These are phyloP conservation scores for Thunnus maccoyii DNA, from an alignment of 2,113 vertebrate genomes.

Conservation along the genomic window DNA sequence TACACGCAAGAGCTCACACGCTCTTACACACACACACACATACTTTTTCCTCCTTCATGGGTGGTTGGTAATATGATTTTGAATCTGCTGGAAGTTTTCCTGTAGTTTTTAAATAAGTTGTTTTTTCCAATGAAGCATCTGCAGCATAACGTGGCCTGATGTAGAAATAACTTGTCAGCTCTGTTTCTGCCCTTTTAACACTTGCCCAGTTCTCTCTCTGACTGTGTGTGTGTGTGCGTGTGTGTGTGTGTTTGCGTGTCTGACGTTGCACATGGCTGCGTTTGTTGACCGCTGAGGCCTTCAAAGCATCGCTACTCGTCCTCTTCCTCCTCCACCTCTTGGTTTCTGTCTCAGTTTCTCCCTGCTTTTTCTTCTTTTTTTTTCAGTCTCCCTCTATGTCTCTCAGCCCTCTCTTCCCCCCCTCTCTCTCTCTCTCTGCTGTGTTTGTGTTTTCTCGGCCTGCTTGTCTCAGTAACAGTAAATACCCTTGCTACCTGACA, in stretches of 20 bases:
- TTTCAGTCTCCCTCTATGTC: constrained; percentile 4
- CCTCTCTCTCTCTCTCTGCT: constrained; percentile 22
- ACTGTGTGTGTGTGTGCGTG: neutral
- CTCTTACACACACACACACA: neutral
- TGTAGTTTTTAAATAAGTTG: neutral
- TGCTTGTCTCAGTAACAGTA: constrained; percentile 81
- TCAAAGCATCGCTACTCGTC: constrained; percentile 5
- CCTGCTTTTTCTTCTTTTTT: constrained; percentile 13
- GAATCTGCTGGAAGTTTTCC: too few relatives aligned
- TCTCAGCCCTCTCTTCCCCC: neutral
- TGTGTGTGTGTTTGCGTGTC: constrained; percentile 6
- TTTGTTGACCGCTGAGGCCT: constrained; percentile 54
- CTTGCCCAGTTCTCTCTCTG: neutral
- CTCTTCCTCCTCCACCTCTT: constrained; percentile 40
- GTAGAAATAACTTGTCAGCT: constrained; percentile 32
- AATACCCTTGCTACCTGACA: constrained; percentile 82
- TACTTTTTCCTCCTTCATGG: too few relatives aligned
- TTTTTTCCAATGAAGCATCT: neutral
- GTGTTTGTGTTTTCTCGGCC: constrained; percentile 71
- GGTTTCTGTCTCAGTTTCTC: constrained; percentile 31
- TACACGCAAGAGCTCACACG: neutral
- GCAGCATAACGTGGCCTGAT: neutral
- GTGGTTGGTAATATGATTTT: too few relatives aligned
- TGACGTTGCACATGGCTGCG: constrained; percentile 52
- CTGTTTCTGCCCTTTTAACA: constrained; percentile 27